Conservation (phyloP, 2,113 vertebrate species). For the Danio rerio region GRCz12tu NC_133191.1:50410001-50410500, state of each 20-base stretch:
- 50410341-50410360: conserved; percentile 57
- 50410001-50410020: no score
- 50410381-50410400: conserved; percentile 56
- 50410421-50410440: conserved; percentile 46
- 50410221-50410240: conserved; percentile 38
- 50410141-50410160: no score
- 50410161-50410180: no score
- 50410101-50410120: no score
- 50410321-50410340: conserved; percentile 64
- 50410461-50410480: not conserved
- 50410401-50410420: conserved; percentile 63
- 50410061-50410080: no score
- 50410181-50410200: no score
- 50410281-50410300: conserved; percentile 57
- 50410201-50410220: not conserved
- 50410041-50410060: no score
- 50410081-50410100: no score
- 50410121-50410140: no score
- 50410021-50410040: no score
- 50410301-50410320: conserved; percentile 57
- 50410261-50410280: not conserved
- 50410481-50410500: no score
- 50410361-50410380: conserved; percentile 63
- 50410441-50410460: conserved; percentile 62
- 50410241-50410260: conserved; percentile 53